phyloP scores from a whole-genome alignment of 1,140 invertebrate genomes.

The Zaprionus camerounensis region DNA sequence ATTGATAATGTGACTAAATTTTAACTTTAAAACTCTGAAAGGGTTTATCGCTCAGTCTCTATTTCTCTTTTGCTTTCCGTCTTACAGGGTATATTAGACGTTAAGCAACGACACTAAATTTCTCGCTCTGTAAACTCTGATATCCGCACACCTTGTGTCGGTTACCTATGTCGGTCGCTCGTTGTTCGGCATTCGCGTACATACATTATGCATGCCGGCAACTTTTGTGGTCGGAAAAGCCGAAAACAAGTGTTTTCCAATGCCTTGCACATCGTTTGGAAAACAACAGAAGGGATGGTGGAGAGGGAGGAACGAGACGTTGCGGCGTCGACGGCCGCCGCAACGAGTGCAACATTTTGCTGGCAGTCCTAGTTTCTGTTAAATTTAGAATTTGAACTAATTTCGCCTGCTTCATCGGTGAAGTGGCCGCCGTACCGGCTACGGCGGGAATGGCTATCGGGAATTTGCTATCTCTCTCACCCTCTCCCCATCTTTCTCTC shows the following conservation, averaged over 20 bases:
- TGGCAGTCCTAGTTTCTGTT: conserved; percentile 75
- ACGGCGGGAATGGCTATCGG: conserved; percentile 12
- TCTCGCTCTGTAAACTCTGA: conserved; percentile 38
- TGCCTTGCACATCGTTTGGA: conserved; percentile 76
- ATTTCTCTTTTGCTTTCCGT: too few relatives aligned
- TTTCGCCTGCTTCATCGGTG: conserved; percentile 59
- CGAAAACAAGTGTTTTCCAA: conserved; percentile 78
- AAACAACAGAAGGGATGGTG: conserved; percentile 35
- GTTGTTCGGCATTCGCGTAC: conserved; percentile 28
- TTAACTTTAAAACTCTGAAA: not conserved
- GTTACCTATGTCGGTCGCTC: conserved; percentile 48
- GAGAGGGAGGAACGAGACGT: not conserved
- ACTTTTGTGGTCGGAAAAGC: conserved; percentile 53
- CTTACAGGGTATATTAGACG: conserved; percentile 15
- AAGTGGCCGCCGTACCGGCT: conserved; percentile 29
- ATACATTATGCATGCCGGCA: conserved; percentile 46
- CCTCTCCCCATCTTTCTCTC: not conserved
- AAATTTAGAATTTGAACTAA: conserved; percentile 82
- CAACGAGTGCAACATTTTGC: conserved; percentile 70
- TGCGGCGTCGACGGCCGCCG: conserved; percentile 15
- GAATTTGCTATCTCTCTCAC: not conserved
- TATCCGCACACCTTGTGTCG: conserved; percentile 21
- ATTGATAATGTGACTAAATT: not conserved
- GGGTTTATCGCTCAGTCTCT: not conserved
- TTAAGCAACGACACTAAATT: not conserved